Conservation (phyloP, 2,797 vertebrate species). For the Dallia pectoralis region DNA sequence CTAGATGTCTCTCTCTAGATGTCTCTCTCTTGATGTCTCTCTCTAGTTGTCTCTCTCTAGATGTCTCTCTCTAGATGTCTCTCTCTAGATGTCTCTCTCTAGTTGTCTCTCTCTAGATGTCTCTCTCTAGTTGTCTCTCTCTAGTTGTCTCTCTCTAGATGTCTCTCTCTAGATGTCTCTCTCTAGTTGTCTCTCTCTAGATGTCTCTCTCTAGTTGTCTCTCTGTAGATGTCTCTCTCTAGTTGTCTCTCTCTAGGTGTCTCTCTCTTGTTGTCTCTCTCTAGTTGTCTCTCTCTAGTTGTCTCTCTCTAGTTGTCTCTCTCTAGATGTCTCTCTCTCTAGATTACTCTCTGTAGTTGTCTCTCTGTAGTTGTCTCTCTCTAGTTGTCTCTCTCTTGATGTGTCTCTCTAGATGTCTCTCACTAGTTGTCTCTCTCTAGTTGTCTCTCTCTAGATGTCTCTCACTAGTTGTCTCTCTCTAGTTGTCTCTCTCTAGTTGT, state of each 20-base stretch:
- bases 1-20: too few relatives aligned
- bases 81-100: conserved; percentile 41
- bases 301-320: conserved; percentile 19
- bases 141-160: conserved; percentile 15
- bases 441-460: conserved; percentile 37
- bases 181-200: conserved; percentile 39
- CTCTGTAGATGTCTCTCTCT: conserved; percentile 4
- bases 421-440: conserved; percentile 20
- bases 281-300: conserved; percentile 22
- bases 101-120: conserved; percentile 37
- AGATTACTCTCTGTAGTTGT: too few relatives aligned
- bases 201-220: neutral
- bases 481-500: conserved; percentile 28
- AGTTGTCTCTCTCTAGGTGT: conserved; percentile 42
- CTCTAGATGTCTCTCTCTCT: too few relatives aligned
- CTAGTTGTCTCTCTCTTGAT: conserved; percentile 13
- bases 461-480: neutral
- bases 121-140: conserved; percentile 25
- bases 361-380: conserved; percentile 27
- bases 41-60: conserved; percentile 47
- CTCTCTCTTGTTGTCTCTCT: conserved; percentile 42
- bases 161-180: conserved; percentile 27
- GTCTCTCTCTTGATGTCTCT: conserved; percentile 35
- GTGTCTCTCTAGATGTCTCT: conserved; percentile 23
- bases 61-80: conserved; percentile 40